These are phyloP conservation scores for Poeciliopsis paucimaculata DNA, from an alignment of 2,797 vertebrate genomes.

Conservation along the genomic window DNA sequence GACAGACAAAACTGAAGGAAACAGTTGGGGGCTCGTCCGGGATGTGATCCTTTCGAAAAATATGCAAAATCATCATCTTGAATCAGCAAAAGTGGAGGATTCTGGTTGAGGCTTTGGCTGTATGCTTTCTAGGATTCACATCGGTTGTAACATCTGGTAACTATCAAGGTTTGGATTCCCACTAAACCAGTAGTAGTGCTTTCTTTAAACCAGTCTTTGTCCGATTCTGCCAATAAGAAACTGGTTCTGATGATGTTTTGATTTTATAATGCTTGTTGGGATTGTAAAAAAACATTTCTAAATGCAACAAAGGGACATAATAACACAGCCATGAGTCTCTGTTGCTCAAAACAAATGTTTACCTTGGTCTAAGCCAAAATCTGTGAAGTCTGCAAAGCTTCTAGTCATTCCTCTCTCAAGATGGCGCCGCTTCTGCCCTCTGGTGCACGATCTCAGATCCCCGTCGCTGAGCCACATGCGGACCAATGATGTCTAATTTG, in stretches of 20 bases:
- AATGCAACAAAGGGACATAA: background rate
- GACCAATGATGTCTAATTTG: background rate
- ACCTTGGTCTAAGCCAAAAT: background rate
- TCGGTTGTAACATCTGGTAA: background rate
- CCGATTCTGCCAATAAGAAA: background rate
- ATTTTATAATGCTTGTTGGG: background rate
- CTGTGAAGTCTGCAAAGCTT: background rate
- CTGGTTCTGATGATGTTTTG: background rate
- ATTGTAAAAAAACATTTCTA: background rate
- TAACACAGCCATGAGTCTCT: background rate
- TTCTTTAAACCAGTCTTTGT: background rate
- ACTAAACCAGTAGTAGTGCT: background rate
- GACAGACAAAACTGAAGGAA: background rate
- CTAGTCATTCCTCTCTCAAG: background rate
- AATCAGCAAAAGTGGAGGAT: background rate
- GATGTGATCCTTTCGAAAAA: background rate
- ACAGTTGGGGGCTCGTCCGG: background rate
- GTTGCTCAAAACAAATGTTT: background rate
- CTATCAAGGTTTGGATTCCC: background rate
- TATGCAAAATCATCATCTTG: background rate
- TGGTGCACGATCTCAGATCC: background rate
- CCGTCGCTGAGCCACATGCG: background rate
- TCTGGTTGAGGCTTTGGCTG: background rate
- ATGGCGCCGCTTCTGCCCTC: background rate
- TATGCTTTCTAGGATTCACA: background rate